Conservation (phyloP, 2,113 vertebrate species). For the Cromileptes altivelis region DNA sequence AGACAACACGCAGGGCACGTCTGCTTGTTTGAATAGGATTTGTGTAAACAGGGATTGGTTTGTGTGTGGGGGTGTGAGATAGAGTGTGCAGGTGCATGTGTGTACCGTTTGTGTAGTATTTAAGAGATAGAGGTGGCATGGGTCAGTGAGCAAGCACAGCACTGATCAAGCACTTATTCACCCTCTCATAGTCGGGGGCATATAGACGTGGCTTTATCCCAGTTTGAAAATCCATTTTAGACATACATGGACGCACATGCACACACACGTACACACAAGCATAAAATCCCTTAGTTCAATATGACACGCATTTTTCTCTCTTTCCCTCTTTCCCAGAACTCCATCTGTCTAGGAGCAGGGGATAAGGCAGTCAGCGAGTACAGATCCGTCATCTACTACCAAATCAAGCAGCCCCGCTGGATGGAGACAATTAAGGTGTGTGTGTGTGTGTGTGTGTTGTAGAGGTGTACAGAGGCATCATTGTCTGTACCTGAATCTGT, state of each 20-base stretch:
- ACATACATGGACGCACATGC: background rate
- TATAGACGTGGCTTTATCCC: slow-evolving; percentile 35
- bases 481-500: no score
- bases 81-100: background rate
- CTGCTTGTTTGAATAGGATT: background rate
- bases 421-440: slow-evolving; percentile 97
- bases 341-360: slow-evolving; percentile 95
- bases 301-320: slow-evolving; percentile 28
- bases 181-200: slow-evolving; percentile 38
- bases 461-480: no score
- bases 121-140: slow-evolving; percentile 19
- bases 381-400: slow-evolving; percentile 96
- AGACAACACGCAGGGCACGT: background rate
- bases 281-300: slow-evolving; percentile 34
- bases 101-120: background rate
- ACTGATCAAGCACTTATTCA: slow-evolving; percentile 48
- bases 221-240: slow-evolving; percentile 37
- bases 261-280: background rate
- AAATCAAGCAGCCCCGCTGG: slow-evolving; percentile 97
- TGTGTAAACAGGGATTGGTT: background rate
- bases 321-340: slow-evolving; percentile 78
- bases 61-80: background rate
- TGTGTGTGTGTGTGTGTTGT: slow-evolving; percentile 84
- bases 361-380: slow-evolving; percentile 93
- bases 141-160: slow-evolving; percentile 29